A percentile compares a stretch with the other conserved stretches of the same genome.
Conservation (phyloP, 2,113 vertebrate species). For the Pachycephala philippinensis region DNA sequence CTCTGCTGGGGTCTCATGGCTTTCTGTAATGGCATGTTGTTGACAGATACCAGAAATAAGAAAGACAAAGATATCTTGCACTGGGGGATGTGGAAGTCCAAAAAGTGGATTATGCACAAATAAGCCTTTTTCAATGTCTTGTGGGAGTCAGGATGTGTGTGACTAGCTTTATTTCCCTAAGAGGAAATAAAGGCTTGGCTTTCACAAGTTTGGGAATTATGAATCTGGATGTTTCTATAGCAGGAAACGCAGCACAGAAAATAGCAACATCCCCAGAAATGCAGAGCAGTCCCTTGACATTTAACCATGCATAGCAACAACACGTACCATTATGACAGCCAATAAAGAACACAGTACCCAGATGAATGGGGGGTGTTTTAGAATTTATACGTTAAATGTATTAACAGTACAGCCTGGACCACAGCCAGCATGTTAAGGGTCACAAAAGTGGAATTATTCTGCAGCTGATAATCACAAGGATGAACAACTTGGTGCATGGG, state of each 20-base stretch:
- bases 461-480: not conserved
- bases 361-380: not conserved
- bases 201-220: not conserved
- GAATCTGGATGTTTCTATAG: not conserved
- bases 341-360: not conserved
- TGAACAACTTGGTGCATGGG: rapidly evolving
- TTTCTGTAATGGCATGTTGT: not conserved
- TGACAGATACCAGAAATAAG: not conserved
- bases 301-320: not conserved
- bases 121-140: not conserved
- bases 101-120: not conserved
- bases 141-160: not conserved
- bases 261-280: not conserved
- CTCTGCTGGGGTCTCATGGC: not conserved
- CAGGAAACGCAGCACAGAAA: not conserved
- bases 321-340: not conserved
- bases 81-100: not conserved
- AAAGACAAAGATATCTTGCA: not conserved
- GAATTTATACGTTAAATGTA: not conserved
- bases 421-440: not conserved
- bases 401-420: not conserved
- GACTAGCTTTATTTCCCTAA: not conserved
- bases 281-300: not conserved
- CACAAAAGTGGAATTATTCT: not conserved
- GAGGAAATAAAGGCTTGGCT: not conserved